Base-by-base conservation (phyloP, 1,140 invertebrate species). In the Camponotus pennsylvanicus region DNA sequence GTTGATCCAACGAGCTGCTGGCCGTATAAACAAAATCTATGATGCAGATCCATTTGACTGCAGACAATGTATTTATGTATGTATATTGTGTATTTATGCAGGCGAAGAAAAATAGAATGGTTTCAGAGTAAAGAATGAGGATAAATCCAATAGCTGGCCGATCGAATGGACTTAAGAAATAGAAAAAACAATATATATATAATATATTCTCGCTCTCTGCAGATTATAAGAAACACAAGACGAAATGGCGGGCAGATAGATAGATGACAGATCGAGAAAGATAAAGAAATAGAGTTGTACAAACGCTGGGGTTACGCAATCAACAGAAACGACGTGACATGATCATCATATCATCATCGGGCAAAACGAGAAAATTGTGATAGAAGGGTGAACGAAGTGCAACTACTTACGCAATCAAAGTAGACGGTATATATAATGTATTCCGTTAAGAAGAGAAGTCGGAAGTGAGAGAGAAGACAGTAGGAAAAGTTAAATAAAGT, bases 381-480 rank as follows among this genome's bases (percentile, higher is more conserved):
- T 76, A 15, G 55, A 55, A 34, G 13, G 40, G 45, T 13, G 34
- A 45, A 82, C 85, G 45, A 37, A 40, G 63, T 86, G 64, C 67
- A 78, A 55, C 66, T 89, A 89, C 88, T 89, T 89, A 89, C 88
- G 59, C 84, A 77, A 40, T 63, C 32, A 70, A 89, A 66, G 63
- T 88, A 78, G 88, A 66, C 80, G 67, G 64, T 61, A 76, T 37
- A 73, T 64, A 73, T 64, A 70, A 59, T 75, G 63, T 49, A 66
- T 69, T 34, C 84, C 89, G 61, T 89, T 91, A 91, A 70, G 85
- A 91, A 91, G 87, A 73, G 67, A 83, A 82, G 86, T 89, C 80
- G 71, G 67, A 89, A 89, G 27, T 27, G 27, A 27, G 1, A 27
- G 69, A 91, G 82, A 85, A 89, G 82, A 87, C 67, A 86, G 75